These are phyloP conservation scores for Drepana falcataria DNA, from an alignment of 2,888 invertebrate species.

Conservation along the genomic window DNA sequence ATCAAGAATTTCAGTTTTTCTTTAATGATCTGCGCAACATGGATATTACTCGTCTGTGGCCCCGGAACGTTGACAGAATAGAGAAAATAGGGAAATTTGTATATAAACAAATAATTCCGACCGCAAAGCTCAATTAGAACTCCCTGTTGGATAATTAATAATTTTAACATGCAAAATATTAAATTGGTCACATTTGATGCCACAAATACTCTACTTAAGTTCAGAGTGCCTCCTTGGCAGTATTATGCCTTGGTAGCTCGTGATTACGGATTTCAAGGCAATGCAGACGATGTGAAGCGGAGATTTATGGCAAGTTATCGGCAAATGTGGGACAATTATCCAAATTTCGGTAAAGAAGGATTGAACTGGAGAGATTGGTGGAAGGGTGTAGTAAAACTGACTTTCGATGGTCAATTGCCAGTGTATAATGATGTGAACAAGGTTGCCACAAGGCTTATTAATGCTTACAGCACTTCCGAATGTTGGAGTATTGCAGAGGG, in stretches of 20 bases:
- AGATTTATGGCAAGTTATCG: conserved; percentile 83
- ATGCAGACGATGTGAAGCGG: conserved; percentile 69
- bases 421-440: conserved; percentile 29
- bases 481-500: conserved; percentile 86
- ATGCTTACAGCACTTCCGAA: conserved; percentile 83
- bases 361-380: conserved; percentile 92
- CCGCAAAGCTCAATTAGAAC: too few relatives aligned
- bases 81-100: too few relatives aligned
- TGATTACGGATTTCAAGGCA: conserved; percentile 82
- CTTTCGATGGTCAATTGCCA: conserved; percentile 78
- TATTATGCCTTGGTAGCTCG: conserved; percentile 86
- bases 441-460: conserved; percentile 81
- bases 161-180: conserved; percentile 64
- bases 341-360: conserved; percentile 87
- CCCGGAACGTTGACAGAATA: too few relatives aligned
- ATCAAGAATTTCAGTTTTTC: too few relatives aligned
- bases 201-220: conserved; percentile 89
- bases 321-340: conserved; percentile 82
- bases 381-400: conserved; percentile 82
- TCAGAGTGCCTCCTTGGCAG: conserved; percentile 83
- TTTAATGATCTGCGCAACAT: too few relatives aligned
- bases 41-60: too few relatives aligned
- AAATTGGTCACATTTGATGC: conserved; percentile 91
- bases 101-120: too few relatives aligned
- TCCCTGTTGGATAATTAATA: neutral